Percentiles rank a stretch among this genome's conserved stretches.
Evolutionary conservation across 2,113 vertebrate species (phyloP).

Genomic region (Myiozetetes cayanensis): DNA sequence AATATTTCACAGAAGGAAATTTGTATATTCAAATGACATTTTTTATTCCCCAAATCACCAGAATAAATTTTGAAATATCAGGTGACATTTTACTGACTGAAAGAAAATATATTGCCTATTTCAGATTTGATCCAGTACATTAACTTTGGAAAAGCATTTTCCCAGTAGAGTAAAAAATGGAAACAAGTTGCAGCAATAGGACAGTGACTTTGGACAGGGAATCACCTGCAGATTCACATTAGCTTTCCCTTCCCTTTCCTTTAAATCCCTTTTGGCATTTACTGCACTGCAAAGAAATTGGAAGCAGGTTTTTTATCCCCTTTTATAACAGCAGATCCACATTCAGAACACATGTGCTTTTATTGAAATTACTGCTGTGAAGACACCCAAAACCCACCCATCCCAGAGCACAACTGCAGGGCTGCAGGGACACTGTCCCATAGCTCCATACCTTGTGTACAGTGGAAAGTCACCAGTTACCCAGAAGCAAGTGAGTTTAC

Average conservation of each 20-base stretch:
- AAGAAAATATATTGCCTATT: background rate
- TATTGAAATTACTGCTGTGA: background rate
- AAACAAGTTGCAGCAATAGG: background rate
- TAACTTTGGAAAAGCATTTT: background rate
- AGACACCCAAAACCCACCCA: background rate
- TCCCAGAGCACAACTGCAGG: background rate
- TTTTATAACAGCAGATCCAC: background rate
- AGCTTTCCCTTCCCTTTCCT: background rate
- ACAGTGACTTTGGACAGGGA: background rate
- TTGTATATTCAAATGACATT: background rate
- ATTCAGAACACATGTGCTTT: accelerated
- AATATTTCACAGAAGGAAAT: background rate
- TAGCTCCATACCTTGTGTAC: accelerated
- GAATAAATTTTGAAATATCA: background rate
- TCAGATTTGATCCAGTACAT: background rate
- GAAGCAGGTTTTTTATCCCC: background rate
- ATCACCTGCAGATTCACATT: background rate
- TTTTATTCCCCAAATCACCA: background rate
- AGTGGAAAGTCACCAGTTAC: background rate
- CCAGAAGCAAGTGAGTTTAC: background rate
- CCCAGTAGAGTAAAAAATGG: background rate
- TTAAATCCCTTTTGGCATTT: background rate
- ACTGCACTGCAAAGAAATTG: background rate
- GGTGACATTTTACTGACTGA: background rate
- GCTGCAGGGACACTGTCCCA: background rate